Base-by-base conservation (phyloP, 1,140 invertebrate genomes). In the Drosophila tsacasi region DNA sequence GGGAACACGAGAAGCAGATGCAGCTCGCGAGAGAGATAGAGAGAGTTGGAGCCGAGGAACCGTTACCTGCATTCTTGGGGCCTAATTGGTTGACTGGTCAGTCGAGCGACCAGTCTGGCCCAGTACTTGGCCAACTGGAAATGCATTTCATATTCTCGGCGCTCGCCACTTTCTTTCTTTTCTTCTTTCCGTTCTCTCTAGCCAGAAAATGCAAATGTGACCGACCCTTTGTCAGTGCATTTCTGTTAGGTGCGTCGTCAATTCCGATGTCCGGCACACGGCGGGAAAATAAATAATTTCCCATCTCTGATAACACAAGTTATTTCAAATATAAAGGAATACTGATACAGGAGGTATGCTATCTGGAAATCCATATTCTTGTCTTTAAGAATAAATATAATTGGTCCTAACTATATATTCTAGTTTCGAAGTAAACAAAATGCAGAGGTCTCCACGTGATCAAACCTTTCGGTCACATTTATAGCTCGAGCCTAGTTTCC, bases 41-140 rank as follows among this genome's bases (percentile, higher is more conserved):
- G 47, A 27, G 25, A 17, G 55, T 87, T 60, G 79, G 65, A 78
- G 62, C 50, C 55, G 39, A 75, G 55, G 40, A 78, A 84, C 84
- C 84, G 84, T 87, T 90, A 84, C 47, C 50, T 84, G 84, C 77
- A 87, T 78, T 66, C 69, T 55, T 40, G 23, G 68, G 72, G 73
- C 84, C 76, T 83, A 83, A 87, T 87, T 89, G 71, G 63, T 78
- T 58, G 63, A 80, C 61, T 69, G 62, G 49, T 13, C 61, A 68
- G 61, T 64, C 78, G 30, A 42, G 40, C 44, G 30, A 62, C 54
- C 60, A 32, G 58, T 59, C 72, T 61, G 57, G 44, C 65, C 46
- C 42, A 61, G 75, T 60, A 80, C 61, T 77, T 72, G 73, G 73
- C 74, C 63, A 89, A 89, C 77, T 89, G 69, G 66, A 89, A 81